phyloP scores from a whole-genome alignment of 2,888 invertebrate species.

The Scaptomyza caliginosa region DNA sequence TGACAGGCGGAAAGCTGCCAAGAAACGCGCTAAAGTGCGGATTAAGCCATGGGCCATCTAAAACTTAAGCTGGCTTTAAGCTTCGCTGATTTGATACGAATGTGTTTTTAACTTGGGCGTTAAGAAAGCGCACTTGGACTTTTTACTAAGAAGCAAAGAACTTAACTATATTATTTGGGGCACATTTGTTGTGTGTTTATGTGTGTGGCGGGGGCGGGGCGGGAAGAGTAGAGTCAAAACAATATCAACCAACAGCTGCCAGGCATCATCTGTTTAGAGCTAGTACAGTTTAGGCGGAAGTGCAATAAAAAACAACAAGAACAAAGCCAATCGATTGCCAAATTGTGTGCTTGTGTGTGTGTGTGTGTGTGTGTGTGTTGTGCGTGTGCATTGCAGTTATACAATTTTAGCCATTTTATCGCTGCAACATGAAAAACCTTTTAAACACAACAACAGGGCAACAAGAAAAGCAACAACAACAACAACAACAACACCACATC shows the following conservation, averaged over 20 bases:
- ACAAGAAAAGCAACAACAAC: not conserved
- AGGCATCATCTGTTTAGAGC: conserved; percentile 12
- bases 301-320: conserved; percentile 25
- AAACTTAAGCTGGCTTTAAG: conserved; percentile 57
- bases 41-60: conserved; percentile 54
- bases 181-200: not conserved
- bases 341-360: conserved; percentile 19
- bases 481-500: not conserved
- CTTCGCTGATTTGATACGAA: conserved; percentile 59
- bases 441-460: conserved; percentile 60
- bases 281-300: conserved; percentile 37
- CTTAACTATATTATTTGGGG: no score
- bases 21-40: conserved; percentile 76
- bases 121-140: not conserved
- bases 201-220: not conserved
- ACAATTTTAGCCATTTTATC: conserved; percentile 76
- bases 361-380: conserved; percentile 5
- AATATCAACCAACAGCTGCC: conserved; percentile 1
- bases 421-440: conserved; percentile 72
- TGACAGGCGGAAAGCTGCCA: conserved; percentile 49
- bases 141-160: not conserved
- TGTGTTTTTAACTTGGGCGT: not conserved
- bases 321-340: conserved; percentile 48
- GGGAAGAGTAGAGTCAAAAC: not conserved
- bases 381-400: conserved; percentile 55